Percentiles rank a stretch among this genome's conserved stretches.
These are phyloP conservation scores for Columba guinea DNA, from an alignment of 2,797 vertebrate genomes.

Conservation along the genomic window DNA sequence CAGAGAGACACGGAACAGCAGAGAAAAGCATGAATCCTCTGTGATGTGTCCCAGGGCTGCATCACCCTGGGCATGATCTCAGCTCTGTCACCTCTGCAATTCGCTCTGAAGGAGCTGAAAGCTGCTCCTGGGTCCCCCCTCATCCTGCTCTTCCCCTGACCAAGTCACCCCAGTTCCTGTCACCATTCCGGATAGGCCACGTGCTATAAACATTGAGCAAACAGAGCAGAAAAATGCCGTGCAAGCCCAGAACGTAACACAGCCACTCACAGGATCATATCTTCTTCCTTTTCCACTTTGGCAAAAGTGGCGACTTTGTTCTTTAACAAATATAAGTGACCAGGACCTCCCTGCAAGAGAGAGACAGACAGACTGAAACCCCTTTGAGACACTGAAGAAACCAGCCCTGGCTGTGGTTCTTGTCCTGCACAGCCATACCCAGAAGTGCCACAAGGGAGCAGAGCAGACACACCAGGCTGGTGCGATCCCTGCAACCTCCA, in stretches of 20 bases:
- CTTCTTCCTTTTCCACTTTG: slow-evolving; percentile 98
- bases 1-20: neutral
- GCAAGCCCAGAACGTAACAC: neutral
- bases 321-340: slow-evolving; percentile 94
- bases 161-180: neutral
- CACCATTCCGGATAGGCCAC: neutral
- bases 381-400: neutral
- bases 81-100: neutral
- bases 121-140: neutral
- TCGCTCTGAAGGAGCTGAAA: neutral
- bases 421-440: neutral
- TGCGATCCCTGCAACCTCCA: neutral
- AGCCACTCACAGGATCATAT: slow-evolving; percentile 92
- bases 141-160: neutral
- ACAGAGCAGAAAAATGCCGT: neutral
- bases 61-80: neutral
- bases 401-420: accelerated
- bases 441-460: neutral
- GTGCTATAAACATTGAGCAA: neutral
- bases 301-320: slow-evolving; percentile 98
- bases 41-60: neutral
- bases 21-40: neutral
- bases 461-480: neutral
- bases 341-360: slow-evolving; percentile 88
- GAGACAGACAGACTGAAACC: neutral